Evolutionary conservation across 2,888 invertebrate genomes (phyloP).

Genomic region (Drosophila koepferae): DNA sequence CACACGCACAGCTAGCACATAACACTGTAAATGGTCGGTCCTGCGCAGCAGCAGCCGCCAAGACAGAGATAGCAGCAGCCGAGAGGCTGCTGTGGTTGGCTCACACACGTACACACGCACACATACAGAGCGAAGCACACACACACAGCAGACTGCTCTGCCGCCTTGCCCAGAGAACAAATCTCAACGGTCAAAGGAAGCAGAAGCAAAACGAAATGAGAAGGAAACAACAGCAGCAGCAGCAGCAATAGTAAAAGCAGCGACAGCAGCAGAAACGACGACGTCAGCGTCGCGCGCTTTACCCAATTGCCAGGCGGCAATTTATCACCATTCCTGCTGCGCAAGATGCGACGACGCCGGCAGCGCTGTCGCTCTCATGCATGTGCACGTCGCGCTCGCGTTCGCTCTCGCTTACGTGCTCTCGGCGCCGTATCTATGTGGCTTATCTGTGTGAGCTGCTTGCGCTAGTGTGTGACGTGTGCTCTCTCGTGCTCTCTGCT

Average conservation of each 20-base stretch:
- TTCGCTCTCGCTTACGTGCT: conserved; percentile 17
- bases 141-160: conserved; percentile 24
- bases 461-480: conserved; percentile 9
- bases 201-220: conserved; percentile 41
- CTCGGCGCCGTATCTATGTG: conserved; percentile 49
- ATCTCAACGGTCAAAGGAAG: conserved; percentile 61
- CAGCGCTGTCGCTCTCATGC: conserved; percentile 33
- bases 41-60: conserved; percentile 76
- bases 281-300: conserved; percentile 28
- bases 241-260: conserved; percentile 16
- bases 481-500: conserved; percentile 33
- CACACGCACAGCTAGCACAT: conserved; percentile 9
- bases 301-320: conserved; percentile 78
- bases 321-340: conserved; percentile 71
- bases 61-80: conserved; percentile 81
- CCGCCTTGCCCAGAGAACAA: conserved; percentile 60
- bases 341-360: conserved; percentile 55
- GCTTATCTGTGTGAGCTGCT: conserved; percentile 64
- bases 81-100: conserved; percentile 77
- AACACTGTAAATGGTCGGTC: conserved; percentile 59
- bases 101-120: conserved; percentile 41
- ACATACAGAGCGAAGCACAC: conserved; percentile 21
- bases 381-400: conserved; percentile 10
- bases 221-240: conserved; percentile 44
- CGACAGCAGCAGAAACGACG: conserved; percentile 27